Percentiles rank a stretch among this genome's conserved stretches.
phyloP scores from a whole-genome alignment of 2,888 invertebrate species.

The Lathronympha strigana region DNA sequence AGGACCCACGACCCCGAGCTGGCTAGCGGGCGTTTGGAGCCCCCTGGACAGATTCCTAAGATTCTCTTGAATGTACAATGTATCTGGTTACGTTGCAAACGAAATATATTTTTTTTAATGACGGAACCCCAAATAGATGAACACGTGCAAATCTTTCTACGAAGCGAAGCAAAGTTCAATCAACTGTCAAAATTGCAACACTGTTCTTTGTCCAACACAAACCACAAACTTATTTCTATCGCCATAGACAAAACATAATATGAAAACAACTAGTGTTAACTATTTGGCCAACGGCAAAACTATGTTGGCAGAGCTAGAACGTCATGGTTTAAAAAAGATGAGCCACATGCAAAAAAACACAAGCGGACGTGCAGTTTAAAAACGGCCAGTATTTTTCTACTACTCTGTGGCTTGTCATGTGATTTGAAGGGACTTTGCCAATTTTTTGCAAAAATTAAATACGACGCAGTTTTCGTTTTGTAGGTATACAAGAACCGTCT shows the following conservation, averaged over 20 bases:
- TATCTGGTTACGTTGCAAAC: neutral
- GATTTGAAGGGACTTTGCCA: slow-evolving; percentile 26
- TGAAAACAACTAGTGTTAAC: neutral
- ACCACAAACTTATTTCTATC: slow-evolving; percentile 14
- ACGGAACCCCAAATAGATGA: slow-evolving; percentile 25
- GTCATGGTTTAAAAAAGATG: slow-evolving; percentile 54
- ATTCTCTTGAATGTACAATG: no score
- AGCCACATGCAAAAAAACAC: slow-evolving; percentile 51
- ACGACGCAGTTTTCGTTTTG: slow-evolving; percentile 13
- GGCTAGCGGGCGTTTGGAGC: no score
- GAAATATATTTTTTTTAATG: neutral
- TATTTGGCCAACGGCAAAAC: neutral
- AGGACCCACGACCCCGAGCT: no score
- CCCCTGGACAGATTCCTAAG: no score
- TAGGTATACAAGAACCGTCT: neutral
- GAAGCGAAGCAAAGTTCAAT: slow-evolving; percentile 51
- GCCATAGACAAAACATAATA: neutral
- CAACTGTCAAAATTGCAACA: slow-evolving; percentile 58
- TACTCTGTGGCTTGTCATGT: slow-evolving; percentile 47
- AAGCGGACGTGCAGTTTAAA: slow-evolving; percentile 28
- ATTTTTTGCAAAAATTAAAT: slow-evolving; percentile 11
- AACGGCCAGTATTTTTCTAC: slow-evolving; percentile 42
- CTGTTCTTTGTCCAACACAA: slow-evolving; percentile 54
- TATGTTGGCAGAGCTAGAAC: slow-evolving; percentile 42
- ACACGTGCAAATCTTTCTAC: slow-evolving; percentile 39